Evolutionary conservation across 1,140 invertebrate genomes (phyloP), one percentile per base, ranked within the genome.

Genomic region (Cherax destructor): DNA sequence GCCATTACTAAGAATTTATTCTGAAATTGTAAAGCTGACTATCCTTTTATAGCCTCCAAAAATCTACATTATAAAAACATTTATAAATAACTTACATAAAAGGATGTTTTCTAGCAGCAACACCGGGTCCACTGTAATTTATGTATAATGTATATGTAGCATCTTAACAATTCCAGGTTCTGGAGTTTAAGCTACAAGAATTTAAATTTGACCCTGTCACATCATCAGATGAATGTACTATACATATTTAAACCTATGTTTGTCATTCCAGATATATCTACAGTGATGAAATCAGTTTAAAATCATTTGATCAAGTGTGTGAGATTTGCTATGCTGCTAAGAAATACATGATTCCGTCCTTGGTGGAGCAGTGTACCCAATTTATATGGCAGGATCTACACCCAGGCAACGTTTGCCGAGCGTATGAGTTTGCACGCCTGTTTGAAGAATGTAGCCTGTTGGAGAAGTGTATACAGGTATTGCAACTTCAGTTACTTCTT

Each of bases 321-420:
- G 97, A 98, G 93, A 94, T 98, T 18, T 98, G 97, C 94, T 97
- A 98, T 94, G 97, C 97, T 86, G 97, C 97, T 18, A 98, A 98
- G 93, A 98, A 98, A 93, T 98, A 98, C 93, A 97, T 98, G 96
- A 94, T 98, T 30, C 97, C 97, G 1, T 96, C 96, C 94, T 95
- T 98, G 7, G 97, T 97, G 0, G 96, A 97, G 89, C 96, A 97
- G 93, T 98, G 97, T 93, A 97, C 97, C 0, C 96, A 96, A 88
- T 97, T 96, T 94, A 94, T 98, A 52, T 97, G 97, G 96, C 96
- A 96, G 1, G 97, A 98, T 94, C 94, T 98, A 2, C 96, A 96
- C 92, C 96, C 97, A 0, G 96, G 96, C 92, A 98, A 97, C 94
- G 97, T 97, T 10, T 98, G 97, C 93, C 95, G 97, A 91, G 97